Conservation (phyloP, 2,888 invertebrate genomes). For the Linyphia triangularis region DNA sequence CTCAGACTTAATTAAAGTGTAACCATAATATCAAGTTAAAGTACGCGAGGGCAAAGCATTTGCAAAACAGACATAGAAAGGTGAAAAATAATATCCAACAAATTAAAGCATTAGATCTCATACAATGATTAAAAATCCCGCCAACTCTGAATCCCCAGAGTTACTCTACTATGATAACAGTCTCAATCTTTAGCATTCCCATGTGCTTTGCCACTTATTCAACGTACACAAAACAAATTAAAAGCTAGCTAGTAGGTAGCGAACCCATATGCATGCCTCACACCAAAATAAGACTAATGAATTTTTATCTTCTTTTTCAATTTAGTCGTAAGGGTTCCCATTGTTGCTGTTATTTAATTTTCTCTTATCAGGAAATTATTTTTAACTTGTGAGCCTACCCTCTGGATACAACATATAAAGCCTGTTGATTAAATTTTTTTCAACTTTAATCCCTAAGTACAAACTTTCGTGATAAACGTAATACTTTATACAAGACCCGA, state of each 20-base stretch:
- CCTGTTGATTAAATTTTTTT: slow-evolving; percentile 67
- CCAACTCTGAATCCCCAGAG: slow-evolving; percentile 57
- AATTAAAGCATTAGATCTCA: slow-evolving; percentile 56
- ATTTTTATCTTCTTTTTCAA: slow-evolving; percentile 61
- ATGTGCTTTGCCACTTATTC: not conserved
- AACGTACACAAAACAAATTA: slow-evolving; percentile 60
- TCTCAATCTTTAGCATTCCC: slow-evolving; percentile 51
- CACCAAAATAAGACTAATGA: slow-evolving; percentile 63
- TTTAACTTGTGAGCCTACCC: slow-evolving; percentile 48
- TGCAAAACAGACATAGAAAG: slow-evolving; percentile 16
- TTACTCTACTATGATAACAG: slow-evolving; percentile 22
- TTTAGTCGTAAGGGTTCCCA: slow-evolving; percentile 58
- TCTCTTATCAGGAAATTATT: slow-evolving; percentile 67
- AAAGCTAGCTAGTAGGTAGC: slow-evolving; percentile 35
- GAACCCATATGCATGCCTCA: slow-evolving; percentile 9
- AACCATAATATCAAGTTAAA: slow-evolving; percentile 40
- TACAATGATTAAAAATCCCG: slow-evolving; percentile 71
- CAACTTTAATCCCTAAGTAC: slow-evolving; percentile 52
- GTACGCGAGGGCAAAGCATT: not conserved
- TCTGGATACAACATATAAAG: slow-evolving; percentile 16
- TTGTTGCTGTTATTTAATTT: slow-evolving; percentile 62
- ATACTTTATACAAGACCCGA: slow-evolving; percentile 63
- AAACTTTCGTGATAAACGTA: slow-evolving; percentile 57
- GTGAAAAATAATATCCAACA: slow-evolving; percentile 66
- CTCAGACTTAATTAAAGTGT: slow-evolving; percentile 40